Percentiles rank a stretch among this genome's conserved stretches.
These are phyloP conservation scores for Pterocles gutturalis DNA, from an alignment of 2,113 vertebrate species.

Conservation along the genomic window DNA sequence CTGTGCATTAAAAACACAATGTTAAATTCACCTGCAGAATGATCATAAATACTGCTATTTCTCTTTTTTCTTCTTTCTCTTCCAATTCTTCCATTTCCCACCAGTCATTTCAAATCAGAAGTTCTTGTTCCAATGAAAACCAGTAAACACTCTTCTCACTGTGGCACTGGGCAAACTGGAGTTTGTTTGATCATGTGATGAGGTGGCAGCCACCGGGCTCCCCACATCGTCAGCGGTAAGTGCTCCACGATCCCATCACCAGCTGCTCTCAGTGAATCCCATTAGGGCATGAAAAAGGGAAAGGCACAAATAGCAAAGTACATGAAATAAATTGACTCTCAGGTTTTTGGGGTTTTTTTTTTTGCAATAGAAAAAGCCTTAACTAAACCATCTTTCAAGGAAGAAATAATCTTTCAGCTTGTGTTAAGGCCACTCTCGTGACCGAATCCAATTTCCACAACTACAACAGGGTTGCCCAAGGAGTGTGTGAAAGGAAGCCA, in stretches of 20 bases:
- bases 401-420: neutral
- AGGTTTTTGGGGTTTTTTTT: too few species aligned
- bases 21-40: neutral
- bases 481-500: neutral
- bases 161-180: slow-evolving; percentile 83
- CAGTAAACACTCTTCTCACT: slow-evolving; percentile 76
- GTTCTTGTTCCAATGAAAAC: slow-evolving; percentile 78
- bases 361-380: neutral
- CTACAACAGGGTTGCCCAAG: neutral
- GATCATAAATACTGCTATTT: neutral
- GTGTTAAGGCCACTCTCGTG: neutral
- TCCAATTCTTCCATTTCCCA: neutral
- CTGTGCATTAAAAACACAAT: neutral
- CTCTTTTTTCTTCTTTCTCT: neutral
- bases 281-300: neutral
- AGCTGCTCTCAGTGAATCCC: neutral
- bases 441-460: neutral
- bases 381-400: neutral
- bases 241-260: neutral
- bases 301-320: neutral
- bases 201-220: neutral
- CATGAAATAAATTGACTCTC: neutral
- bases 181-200: slow-evolving; percentile 93
- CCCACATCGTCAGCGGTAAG: slow-evolving; percentile 63
- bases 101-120: slow-evolving; percentile 81